phyloP scores from a whole-genome alignment of 2,113 vertebrate genomes.

The Leptobrachium leishanense region DNA sequence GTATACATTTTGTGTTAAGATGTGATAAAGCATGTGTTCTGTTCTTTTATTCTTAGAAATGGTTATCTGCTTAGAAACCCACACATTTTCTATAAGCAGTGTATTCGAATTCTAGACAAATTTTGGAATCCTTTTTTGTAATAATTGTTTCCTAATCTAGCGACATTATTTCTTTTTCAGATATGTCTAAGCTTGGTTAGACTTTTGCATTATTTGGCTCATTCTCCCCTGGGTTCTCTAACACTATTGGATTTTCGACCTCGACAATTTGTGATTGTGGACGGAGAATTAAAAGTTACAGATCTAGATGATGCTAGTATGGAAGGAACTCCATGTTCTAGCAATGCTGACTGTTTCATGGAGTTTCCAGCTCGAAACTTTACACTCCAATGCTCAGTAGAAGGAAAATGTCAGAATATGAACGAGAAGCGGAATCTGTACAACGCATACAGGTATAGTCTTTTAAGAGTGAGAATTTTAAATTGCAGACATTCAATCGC shows the following conservation, averaged over 20 bases:
- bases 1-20: no score
- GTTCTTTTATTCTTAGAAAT: no score
- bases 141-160: no score
- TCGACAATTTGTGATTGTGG: constrained; percentile 83
- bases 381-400: constrained; percentile 74
- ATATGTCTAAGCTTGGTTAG: constrained; percentile 84
- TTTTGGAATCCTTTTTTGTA: neutral
- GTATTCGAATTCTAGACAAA: neutral
- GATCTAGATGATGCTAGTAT: constrained; percentile 83
- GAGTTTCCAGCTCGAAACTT: constrained; percentile 87
- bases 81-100: neutral
- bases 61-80: no score
- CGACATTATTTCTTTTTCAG: constrained; percentile 57
- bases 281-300: constrained; percentile 83
- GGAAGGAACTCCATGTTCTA: constrained; percentile 74
- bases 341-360: constrained; percentile 70
- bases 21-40: no score
- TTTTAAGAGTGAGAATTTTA: neutral
- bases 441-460: constrained; percentile 81
- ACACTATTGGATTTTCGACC: constrained; percentile 87
- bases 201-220: constrained; percentile 83
- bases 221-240: constrained; percentile 84
- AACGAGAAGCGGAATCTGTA: constrained; percentile 89
- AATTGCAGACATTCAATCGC: no score
- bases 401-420: constrained; percentile 78